These are phyloP conservation scores for Melospiza melodia DNA, from an alignment of 2,113 vertebrate genomes.

Conservation along the genomic window DNA sequence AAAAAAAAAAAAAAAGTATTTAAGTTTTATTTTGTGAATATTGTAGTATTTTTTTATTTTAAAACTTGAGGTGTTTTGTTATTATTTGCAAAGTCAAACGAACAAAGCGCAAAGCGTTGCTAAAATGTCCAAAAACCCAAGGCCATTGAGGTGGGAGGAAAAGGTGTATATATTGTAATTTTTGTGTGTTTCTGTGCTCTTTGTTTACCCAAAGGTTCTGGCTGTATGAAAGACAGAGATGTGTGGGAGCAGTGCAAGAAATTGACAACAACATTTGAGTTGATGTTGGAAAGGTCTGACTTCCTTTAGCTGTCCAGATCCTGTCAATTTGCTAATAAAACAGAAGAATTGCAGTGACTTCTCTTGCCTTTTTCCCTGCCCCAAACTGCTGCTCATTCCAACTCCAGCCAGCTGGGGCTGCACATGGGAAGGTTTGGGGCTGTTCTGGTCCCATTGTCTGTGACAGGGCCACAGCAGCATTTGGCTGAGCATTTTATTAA, in stretches of 20 bases:
- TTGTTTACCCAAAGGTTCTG: constrained; percentile 25
- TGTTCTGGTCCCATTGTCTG: not conserved
- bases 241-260: not conserved
- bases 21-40: constrained; percentile 65
- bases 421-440: not conserved
- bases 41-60: constrained; percentile 56
- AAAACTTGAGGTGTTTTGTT: constrained; percentile 27
- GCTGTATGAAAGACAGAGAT: not conserved
- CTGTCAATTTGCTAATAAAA: constrained; percentile 47
- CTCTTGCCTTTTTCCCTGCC: not conserved
- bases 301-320: constrained; percentile 6
- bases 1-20: not conserved
- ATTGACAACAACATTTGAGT: not conserved
- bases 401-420: not conserved
- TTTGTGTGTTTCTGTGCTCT: constrained; percentile 1
- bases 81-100: constrained; percentile 10
- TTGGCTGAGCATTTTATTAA: not conserved
- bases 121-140: constrained; percentile 12
- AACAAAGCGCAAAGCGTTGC: not conserved
- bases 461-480: not conserved
- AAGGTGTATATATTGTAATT: not conserved
- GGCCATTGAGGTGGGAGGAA: not conserved
- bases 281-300: constrained; percentile 27
- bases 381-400: not conserved
- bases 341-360: not conserved